A percentile compares a stretch with the other conserved stretches of the same genome.
Evolutionary conservation across 2,797 vertebrate genomes (phyloP).

Genomic region (Neopelma chrysocephalum): DNA sequence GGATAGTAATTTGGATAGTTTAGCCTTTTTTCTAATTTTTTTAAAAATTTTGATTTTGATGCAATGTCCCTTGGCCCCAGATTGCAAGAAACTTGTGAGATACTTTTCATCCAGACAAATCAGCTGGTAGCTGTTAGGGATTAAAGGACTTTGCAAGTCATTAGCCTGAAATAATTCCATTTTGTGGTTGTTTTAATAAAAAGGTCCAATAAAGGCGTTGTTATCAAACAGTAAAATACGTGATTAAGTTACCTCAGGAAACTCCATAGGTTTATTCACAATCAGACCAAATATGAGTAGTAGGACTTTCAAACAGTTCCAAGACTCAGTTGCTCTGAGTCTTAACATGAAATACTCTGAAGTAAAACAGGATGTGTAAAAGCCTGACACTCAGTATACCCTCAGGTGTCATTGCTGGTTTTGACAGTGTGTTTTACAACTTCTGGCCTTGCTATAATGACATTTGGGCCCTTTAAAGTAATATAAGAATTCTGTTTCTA

Average conservation of each 20-base stretch:
- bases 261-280: background rate
- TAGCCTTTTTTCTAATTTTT: background rate
- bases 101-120: background rate
- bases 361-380: background rate
- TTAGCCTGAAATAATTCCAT: background rate
- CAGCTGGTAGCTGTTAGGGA: background rate
- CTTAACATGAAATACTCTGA: background rate
- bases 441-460: background rate
- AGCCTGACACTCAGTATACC: background rate
- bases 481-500: background rate
- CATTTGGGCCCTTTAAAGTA: background rate
- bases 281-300: background rate
- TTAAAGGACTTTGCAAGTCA: background rate
- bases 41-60: background rate
- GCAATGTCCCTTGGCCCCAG: background rate
- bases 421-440: background rate
- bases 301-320: background rate
- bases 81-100: background rate
- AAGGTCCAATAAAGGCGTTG: background rate
- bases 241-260: background rate
- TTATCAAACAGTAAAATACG: background rate
- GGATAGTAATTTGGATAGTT: background rate
- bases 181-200: background rate
- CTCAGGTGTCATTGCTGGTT: background rate
- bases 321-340: background rate